Conservation (phyloP, 2,113 vertebrate genomes). For the Scophthalmus maximus region DNA sequence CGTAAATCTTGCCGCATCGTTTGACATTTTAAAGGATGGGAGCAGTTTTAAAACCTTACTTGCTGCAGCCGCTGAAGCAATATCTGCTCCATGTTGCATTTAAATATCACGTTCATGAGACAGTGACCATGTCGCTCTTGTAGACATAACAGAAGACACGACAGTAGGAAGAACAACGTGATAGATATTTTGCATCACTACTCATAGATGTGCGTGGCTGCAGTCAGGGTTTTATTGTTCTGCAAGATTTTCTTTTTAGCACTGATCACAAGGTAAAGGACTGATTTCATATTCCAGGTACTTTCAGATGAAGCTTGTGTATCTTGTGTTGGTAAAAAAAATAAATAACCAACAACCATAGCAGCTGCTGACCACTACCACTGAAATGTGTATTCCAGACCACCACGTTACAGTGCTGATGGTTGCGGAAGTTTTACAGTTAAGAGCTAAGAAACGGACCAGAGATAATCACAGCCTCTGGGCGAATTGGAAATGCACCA, state of each 20-base stretch:
- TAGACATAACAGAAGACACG: background rate
- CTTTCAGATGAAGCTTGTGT: no score
- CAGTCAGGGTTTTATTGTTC: no score
- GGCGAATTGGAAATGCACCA: background rate
- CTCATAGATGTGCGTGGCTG: no score
- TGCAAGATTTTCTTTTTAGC: no score
- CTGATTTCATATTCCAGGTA: no score
- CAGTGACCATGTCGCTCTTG: background rate
- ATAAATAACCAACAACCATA: no score
- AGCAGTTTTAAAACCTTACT: conserved; percentile 12
- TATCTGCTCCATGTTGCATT: conserved; percentile 20
- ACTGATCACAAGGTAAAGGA: no score
- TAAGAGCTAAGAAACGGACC: background rate
- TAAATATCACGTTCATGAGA: conserved; percentile 4
- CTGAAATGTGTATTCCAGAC: no score
- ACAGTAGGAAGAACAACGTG: background rate
- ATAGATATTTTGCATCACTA: no score
- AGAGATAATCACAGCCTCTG: background rate
- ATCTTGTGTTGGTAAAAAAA: no score
- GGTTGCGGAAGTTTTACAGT: no score
- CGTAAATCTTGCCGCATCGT: conserved; percentile 39
- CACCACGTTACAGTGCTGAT: background rate
- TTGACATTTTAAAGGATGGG: conserved; percentile 39
- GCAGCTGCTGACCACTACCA: no score
- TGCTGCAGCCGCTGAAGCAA: conserved; percentile 52